Percentiles rank a stretch among this genome's conserved stretches.
Evolutionary conservation across 1,140 invertebrate genomes (phyloP).

Genomic region (Laupala kohalensis): DNA sequence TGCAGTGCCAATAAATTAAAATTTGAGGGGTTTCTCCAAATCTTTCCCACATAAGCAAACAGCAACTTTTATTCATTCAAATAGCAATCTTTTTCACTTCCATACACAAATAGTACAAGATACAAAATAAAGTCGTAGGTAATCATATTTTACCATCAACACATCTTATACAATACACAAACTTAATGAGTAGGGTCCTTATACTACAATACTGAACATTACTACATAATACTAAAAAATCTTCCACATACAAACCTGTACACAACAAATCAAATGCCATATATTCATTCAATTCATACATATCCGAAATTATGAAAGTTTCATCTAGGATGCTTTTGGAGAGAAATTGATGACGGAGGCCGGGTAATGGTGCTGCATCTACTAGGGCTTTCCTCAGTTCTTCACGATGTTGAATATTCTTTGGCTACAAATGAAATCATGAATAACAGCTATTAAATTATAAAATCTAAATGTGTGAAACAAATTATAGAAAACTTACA

Average conservation of each 20-base stretch:
- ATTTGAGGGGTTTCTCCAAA: too few species aligned
- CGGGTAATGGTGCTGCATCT: constrained; percentile 65
- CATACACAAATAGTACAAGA: too few species aligned
- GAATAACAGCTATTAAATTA: constrained; percentile 6
- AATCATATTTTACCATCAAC: too few species aligned
- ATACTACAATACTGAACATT: too few species aligned
- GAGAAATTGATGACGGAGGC: constrained; percentile 59
- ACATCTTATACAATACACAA: too few species aligned
- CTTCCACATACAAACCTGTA: constrained; percentile 37
- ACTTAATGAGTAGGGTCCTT: too few species aligned
- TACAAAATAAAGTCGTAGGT: too few species aligned
- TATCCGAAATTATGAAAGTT: constrained; percentile 81
- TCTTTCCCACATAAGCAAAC: too few species aligned
- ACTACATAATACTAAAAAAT: too few species aligned
- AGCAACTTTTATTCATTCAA: too few species aligned
- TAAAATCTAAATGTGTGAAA: background rate
- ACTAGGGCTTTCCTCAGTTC: constrained; percentile 64
- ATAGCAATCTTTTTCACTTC: too few species aligned
- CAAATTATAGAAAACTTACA: constrained; percentile 40
- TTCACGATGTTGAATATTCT: constrained; percentile 61
- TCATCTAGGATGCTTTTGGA: constrained; percentile 80
- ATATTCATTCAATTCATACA: constrained; percentile 88
- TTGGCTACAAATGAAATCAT: constrained; percentile 42
- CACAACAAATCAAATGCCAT: constrained; percentile 77
- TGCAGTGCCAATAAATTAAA: too few species aligned